Percentiles rank a stretch among this genome's conserved stretches.
Conservation (phyloP, 2,888 invertebrate species). For the Gibbula magus region DNA sequence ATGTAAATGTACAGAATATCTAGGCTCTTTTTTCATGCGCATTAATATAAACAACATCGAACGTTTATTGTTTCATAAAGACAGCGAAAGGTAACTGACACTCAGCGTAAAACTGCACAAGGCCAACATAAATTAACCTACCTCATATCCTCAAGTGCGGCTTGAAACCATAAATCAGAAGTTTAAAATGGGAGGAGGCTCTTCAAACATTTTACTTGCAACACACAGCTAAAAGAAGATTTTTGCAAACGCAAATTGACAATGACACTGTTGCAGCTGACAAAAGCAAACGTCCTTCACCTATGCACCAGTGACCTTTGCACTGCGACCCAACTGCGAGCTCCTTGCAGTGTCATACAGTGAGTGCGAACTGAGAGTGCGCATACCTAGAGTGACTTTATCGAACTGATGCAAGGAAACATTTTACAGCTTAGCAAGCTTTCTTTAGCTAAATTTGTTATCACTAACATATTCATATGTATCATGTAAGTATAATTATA, state of each 20-base stretch:
- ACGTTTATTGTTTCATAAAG: no score
- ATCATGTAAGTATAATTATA: no score
- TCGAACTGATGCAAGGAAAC: no score
- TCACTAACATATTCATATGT: no score
- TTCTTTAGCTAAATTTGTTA: no score
- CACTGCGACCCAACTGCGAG: background rate
- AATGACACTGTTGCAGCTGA: background rate
- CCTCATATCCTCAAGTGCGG: conserved; percentile 44
- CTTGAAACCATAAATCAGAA: conserved; percentile 32
- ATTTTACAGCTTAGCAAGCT: no score
- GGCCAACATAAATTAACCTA: conserved; percentile 24
- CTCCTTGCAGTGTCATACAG: background rate
- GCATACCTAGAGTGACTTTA: no score
- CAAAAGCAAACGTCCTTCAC: background rate
- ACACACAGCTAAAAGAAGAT: background rate
- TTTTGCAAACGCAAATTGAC: background rate
- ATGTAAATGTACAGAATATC: no score
- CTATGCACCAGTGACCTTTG: background rate
- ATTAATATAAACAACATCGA: no score
- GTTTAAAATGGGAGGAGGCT: conserved; percentile 29
- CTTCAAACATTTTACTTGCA: conserved; percentile 38
- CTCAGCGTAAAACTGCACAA: no score
- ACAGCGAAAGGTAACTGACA: no score
- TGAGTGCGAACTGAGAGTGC: background rate
- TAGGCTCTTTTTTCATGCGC: no score